Base-by-base conservation (phyloP, 2,113 vertebrate species). In the Xerus inauris region DNA sequence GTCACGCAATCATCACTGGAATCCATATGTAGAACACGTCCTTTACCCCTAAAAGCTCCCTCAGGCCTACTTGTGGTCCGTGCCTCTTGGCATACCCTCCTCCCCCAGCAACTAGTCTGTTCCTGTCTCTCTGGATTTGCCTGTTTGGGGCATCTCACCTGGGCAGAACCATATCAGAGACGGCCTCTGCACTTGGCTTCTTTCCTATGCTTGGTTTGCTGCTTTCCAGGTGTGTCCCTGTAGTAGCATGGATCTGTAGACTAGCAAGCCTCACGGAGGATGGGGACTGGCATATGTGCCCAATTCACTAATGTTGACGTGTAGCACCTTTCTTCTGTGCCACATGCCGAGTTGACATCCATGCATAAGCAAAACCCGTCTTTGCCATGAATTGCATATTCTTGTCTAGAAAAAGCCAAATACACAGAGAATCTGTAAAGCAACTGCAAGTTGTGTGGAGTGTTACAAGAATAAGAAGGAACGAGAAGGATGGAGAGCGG, bases 221-320 rank as follows among this genome's bases (percentile, higher is more conserved):
- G 19, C 26, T 57, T 16, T 47, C 8, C 14, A 14, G 32, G 28
- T 1, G 11, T 14, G 35, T 62, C 73, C 17, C 0, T 20, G 10
- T 0, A 0, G 3, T 30, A 6, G 9, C 22, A 5, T 22, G 42
- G 11, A 8, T 35, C 6, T 8, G n/a, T 11, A 26, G 28, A 28
- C 47, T 54, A n/a, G 67, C 17, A 35, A 1, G 49, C 6, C 40
- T 75, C 42, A 6, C 4, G 20, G 30, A 67, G 45, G 22, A 7
- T 8, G 38, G 64, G 9, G 19, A 54, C 45, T 10, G 32, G 24
- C 8, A 0, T 24, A 59, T 54, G 64, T 51, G n/a, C 51, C 30
- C 32, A n/a, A 0, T 38, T 42, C 26, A 32, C 3, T 0, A 45
- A 35, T 22, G 32, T 11, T n/a, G 28, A 28, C 2, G 7, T 0